These are phyloP conservation scores for Macroglossus sobrinus DNA, from an alignment of 2,113 vertebrate species.

Conservation along the genomic window DNA sequence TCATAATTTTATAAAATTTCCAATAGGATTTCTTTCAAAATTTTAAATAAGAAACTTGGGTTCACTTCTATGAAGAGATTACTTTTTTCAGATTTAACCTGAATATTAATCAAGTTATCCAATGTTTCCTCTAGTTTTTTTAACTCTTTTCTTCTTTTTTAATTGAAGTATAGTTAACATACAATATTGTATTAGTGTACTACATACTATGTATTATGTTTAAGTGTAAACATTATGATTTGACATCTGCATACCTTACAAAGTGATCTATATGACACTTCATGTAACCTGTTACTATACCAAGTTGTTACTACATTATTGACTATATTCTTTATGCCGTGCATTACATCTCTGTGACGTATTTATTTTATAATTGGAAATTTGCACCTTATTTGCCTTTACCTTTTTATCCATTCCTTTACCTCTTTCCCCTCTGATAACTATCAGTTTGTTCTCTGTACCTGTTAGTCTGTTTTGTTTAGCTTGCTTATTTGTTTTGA, in stretches of 20 bases:
- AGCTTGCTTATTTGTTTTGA: neutral
- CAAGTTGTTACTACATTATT: neutral
- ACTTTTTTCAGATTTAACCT: neutral
- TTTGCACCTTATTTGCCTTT: neutral
- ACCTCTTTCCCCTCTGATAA: neutral
- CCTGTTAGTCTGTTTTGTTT: neutral
- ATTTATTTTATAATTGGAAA: neutral
- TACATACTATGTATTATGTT: too few species aligned
- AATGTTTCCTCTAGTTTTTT: neutral
- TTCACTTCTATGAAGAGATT: neutral
- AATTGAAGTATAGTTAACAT: neutral
- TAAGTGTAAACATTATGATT: neutral
- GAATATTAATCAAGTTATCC: neutral
- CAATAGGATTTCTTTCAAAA: neutral
- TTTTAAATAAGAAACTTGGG: neutral
- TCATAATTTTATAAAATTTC: neutral
- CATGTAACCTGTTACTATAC: neutral
- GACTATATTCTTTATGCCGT: neutral
- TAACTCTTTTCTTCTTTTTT: neutral
- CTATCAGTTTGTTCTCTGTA: neutral
- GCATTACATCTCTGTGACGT: neutral
- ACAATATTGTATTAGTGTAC: neutral
- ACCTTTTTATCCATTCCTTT: neutral
- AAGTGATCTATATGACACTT: neutral
- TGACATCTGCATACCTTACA: neutral